Base-by-base conservation (phyloP, 2,888 invertebrate species). In the Epinotia bilunana region DNA sequence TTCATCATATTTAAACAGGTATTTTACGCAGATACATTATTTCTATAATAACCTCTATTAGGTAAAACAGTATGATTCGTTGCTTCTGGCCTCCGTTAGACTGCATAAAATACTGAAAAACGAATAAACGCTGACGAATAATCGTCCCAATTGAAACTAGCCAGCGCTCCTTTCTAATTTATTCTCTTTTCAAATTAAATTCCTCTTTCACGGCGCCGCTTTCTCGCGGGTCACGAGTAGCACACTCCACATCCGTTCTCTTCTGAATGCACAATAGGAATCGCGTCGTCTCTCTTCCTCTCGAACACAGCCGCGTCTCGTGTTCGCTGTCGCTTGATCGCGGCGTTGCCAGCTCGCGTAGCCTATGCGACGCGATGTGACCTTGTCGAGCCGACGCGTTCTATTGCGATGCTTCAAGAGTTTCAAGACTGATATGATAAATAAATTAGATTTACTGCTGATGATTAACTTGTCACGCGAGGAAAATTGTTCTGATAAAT, bases 161-260 rank as follows among this genome's bases (percentile, higher is more conserved):
- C 64, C 63, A 70, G 62, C 63, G 79, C 82, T 86, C 87, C 87
- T 88, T 89, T 91, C 87, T 90, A 90, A 91, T 90, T 90, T 90
- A 91, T 90, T 89, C 88, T 83, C 82, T 84, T 86, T 86, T 86
- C 84, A 90, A 91, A 91, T 87, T 91, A 87, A 88, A 86, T 81
- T 84, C 80, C 84, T 85, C 83, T 86, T 75, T 72, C 86, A 82
- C 79, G 81, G 84, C 82, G 83, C 83, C 88, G 91, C 93, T 93
- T 93, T 93, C 93, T 90, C 90, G 90, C 86, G 87, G 91, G 91
- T 92, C 91, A 91, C 91, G 90, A 90, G 88, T 88, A 88, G 86
- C 86, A 89, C 88, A 88, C 87, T 86, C 80, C 83, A 88, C 88
- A 91, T 90, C 92, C 90, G 93, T 91, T 93, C 91, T 88, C 88